phyloP scores from a whole-genome alignment of 2,113 vertebrate species.

The Mobula birostris region DNA sequence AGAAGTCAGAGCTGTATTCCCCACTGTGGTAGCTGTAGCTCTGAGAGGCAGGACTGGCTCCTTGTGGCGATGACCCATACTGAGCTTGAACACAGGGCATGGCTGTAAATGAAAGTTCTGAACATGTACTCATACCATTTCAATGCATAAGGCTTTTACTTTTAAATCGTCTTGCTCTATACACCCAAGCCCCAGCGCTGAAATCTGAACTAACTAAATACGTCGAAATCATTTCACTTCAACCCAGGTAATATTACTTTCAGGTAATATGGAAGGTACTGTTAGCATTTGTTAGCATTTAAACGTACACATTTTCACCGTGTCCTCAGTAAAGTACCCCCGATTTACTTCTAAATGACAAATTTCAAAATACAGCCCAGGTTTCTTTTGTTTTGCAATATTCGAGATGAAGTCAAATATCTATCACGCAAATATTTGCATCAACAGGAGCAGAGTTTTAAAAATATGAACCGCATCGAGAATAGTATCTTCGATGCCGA shows the following conservation, averaged over 20 bases:
- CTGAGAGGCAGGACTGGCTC: slow-evolving; percentile 98
- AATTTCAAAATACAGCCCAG: neutral
- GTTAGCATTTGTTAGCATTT: neutral
- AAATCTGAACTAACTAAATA: no score
- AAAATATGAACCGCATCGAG: neutral
- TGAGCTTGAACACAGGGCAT: slow-evolving; percentile 99
- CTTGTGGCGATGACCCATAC: slow-evolving; percentile 99
- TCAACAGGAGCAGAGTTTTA: neutral
- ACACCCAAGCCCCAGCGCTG: neutral
- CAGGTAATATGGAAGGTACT: neutral
- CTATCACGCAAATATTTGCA: neutral
- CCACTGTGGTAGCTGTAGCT: slow-evolving; percentile 98
- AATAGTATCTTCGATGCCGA: neutral
- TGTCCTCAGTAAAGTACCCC: no score
- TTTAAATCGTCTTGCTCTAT: neutral
- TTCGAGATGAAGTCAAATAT: neutral
- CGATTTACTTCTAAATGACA: neutral
- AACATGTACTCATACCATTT: slow-evolving; percentile 57
- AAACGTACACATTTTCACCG: neutral
- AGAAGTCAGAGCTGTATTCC: slow-evolving; percentile 98
- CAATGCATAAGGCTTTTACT: slow-evolving; percentile 42
- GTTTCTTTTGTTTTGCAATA: neutral
- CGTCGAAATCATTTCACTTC: neutral
- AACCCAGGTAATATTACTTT: neutral
- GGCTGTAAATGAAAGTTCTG: slow-evolving; percentile 78